These are phyloP conservation scores for Megatriorchis doriae DNA, from an alignment of 2,113 vertebrate genomes.

Conservation along the genomic window DNA sequence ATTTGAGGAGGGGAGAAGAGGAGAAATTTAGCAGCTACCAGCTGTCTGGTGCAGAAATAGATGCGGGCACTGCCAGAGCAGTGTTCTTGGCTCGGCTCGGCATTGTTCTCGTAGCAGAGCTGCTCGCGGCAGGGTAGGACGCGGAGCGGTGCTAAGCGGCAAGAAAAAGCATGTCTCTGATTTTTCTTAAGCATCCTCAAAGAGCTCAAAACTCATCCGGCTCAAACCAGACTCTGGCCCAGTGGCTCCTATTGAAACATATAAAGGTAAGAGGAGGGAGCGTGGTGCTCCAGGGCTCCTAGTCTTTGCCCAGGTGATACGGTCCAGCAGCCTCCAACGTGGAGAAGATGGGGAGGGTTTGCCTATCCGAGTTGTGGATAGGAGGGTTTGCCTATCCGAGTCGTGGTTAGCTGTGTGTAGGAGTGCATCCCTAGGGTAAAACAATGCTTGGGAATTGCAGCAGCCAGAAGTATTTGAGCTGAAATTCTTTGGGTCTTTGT, in stretches of 20 bases:
- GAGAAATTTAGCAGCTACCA: background rate
- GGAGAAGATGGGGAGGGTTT: background rate
- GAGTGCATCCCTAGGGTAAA: background rate
- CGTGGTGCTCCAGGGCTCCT: rapidly evolving
- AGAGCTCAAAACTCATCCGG: constrained; percentile 82
- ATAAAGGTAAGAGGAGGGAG: constrained; percentile 82
- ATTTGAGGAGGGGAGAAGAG: background rate
- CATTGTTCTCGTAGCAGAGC: background rate
- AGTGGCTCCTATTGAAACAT: constrained; percentile 79
- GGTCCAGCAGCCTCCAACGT: rapidly evolving
- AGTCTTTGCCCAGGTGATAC: background rate
- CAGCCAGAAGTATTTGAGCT: background rate
- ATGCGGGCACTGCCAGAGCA: background rate
- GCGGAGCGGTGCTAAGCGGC: rapidly evolving
- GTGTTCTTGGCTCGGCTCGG: background rate
- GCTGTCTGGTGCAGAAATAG: constrained; percentile 6
- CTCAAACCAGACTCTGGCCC: constrained; percentile 79
- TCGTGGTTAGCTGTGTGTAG: background rate
- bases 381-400: background rate
- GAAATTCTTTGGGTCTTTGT: background rate
- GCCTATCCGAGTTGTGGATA: rapidly evolving
- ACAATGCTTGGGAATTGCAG: background rate
- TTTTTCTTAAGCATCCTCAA: constrained; percentile 80
- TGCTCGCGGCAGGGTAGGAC: background rate
- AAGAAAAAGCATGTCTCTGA: constrained; percentile 35